Evolutionary conservation across 2,797 vertebrate genomes (phyloP).

Genomic region (Ciconia nigra): DNA sequence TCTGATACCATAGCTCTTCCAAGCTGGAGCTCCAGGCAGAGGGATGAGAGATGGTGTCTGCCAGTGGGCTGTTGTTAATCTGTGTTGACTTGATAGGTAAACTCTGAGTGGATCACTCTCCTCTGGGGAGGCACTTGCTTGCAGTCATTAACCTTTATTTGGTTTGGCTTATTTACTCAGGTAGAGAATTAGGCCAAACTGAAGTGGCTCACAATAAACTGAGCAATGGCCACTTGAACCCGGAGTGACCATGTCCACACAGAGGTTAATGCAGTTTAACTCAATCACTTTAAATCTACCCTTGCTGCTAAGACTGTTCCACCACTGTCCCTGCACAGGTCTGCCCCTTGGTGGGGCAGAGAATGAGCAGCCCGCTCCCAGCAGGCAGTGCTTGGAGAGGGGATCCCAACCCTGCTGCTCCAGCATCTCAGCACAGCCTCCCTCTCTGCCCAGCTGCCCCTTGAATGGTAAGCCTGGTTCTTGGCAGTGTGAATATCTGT

Average conservation of each 20-base stretch:
- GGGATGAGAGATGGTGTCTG: neutral
- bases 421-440: neutral
- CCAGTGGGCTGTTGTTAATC: neutral
- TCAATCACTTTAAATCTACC: neutral
- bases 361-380: neutral
- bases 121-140: neutral
- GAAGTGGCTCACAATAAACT: neutral
- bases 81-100: neutral
- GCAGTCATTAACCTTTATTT: conserved; percentile 41
- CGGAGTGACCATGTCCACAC: neutral
- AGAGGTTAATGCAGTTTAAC: conserved; percentile 21
- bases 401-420: neutral
- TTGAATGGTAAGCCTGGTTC: neutral
- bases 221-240: conserved; percentile 32
- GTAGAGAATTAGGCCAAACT: neutral
- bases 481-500: neutral
- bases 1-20: neutral
- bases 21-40: neutral
- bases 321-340: neutral
- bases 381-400: neutral
- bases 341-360: neutral
- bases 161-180: conserved; percentile 35
- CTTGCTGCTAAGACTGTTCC: neutral
- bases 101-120: neutral
- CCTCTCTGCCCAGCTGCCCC: neutral